Evolutionary conservation across 2,113 vertebrate species (phyloP), one percentile per base, ranked within the genome.

Genomic region (Neotoma lepida): DNA sequence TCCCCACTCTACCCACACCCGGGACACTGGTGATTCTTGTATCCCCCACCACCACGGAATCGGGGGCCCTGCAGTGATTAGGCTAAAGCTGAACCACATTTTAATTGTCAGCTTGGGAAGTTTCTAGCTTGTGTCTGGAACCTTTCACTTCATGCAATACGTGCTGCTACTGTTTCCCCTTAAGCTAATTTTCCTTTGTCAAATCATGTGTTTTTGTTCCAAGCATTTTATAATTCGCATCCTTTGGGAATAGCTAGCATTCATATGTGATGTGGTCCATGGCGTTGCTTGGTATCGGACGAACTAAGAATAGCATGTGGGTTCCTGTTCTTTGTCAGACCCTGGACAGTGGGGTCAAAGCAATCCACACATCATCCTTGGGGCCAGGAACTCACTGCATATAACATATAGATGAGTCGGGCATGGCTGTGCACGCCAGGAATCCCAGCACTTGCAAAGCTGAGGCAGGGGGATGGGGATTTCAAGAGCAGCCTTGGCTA

Each of bases 51-150:
- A 4, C 24, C 77, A 30, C n/a, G 56, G 28, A 7, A 1, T n/a
- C 30, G 56, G 78, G n/a, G 68, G 33, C 10, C 3, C 35, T 28
- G 7, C 0, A 12, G 26, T 54, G n/a, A 54, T 4, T 51, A 10
- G 30, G 58, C 18, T 58, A 64, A 46, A 39, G 35, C 0, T n/a
- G 9, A 26, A 70, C 33, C 3, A 17, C 64, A 20, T 81, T 93
- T 92, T 77, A 80, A 66, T 49, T 77, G 14, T 54, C 81, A 56
- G 13, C 77, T 81, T 81, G 44, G 64, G 46, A 96, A 44, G 1
- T 93, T 71, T 76, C 39, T 90, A 78, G 35, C 26, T 81, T 94
- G 30, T 81, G 41, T 81, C 51, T 95, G 58, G 28, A 95, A 30
- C n/a, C 58, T 90, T 90, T 84, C 56, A 33, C 92, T 92, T 64